These are phyloP conservation scores for Oreohelix idahoensis DNA, from an alignment of 1,140 invertebrate genomes.

Conservation along the genomic window DNA sequence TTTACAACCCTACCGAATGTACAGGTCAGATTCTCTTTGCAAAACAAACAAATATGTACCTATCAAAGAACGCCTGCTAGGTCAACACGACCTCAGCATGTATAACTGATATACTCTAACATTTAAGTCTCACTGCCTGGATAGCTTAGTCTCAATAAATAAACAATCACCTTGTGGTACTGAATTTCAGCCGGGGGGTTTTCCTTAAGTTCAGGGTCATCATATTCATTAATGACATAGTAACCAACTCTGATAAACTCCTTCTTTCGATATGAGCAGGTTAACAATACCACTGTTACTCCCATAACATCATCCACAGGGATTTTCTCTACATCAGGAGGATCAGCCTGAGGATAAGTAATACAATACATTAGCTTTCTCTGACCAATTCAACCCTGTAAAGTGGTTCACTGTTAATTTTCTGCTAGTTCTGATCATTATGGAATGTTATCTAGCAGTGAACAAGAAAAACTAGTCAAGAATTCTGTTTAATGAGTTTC, in stretches of 20 bases:
- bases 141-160: too few relatives aligned
- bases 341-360: conserved; percentile 85
- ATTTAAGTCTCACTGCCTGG: too few relatives aligned
- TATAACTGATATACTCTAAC: too few relatives aligned
- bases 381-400: neutral
- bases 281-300: conserved; percentile 96
- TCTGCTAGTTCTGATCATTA: conserved; percentile 61
- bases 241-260: conserved; percentile 99
- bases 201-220: conserved; percentile 92
- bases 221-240: conserved; percentile 99
- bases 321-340: conserved; percentile 93
- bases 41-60: too few relatives aligned
- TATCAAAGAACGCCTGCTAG: too few relatives aligned
- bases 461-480: too few relatives aligned
- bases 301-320: conserved; percentile 96
- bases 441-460: too few relatives aligned
- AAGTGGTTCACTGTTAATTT: neutral
- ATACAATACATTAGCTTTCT: neutral
- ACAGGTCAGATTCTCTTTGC: too few relatives aligned
- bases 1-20: too few relatives aligned
- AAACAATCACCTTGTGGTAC: conserved; percentile 87
- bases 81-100: too few relatives aligned
- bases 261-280: conserved; percentile 92
- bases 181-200: conserved; percentile 93
- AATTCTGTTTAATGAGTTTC: too few relatives aligned